Conservation (phyloP, 2,797 vertebrate genomes). For the Sebastiscus tertius region DNA sequence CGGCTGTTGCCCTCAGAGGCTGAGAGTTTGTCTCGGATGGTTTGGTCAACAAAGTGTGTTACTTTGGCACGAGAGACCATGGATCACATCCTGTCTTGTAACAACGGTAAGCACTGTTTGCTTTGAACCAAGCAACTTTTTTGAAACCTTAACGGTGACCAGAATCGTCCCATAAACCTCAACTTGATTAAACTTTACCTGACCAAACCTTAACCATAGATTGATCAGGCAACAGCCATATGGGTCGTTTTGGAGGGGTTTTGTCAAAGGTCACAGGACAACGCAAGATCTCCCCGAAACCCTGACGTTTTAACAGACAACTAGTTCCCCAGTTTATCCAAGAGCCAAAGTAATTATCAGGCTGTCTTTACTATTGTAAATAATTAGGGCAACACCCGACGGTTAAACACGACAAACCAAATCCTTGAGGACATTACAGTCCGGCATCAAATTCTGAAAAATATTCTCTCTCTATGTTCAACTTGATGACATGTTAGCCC, state of each 20-base stretch:
- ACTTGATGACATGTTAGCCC: background rate
- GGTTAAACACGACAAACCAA: background rate
- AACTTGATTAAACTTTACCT: background rate
- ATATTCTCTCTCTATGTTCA: background rate
- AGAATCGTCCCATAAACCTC: background rate
- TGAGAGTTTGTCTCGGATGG: too few relatives aligned
- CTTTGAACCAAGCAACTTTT: too few relatives aligned
- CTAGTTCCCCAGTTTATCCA: background rate
- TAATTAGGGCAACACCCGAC: slow-evolving; percentile 1
- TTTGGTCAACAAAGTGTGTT: background rate
- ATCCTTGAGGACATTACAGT: background rate
- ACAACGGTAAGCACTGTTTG: background rate
- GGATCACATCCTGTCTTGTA: background rate
- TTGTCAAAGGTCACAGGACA: background rate
- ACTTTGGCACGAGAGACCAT: background rate
- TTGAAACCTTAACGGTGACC: background rate
- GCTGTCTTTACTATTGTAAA: background rate
- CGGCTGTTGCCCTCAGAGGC: too few relatives aligned
- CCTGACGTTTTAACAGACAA: background rate
- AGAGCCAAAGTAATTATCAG: background rate
- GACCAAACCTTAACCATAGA: background rate
- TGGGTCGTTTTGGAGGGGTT: background rate
- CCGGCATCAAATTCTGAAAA: background rate
- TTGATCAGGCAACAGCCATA: background rate
- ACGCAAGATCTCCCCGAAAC: background rate